Evolutionary conservation across 2,888 invertebrate species (phyloP).

Genomic region (Lasioglossum lativentre): DNA sequence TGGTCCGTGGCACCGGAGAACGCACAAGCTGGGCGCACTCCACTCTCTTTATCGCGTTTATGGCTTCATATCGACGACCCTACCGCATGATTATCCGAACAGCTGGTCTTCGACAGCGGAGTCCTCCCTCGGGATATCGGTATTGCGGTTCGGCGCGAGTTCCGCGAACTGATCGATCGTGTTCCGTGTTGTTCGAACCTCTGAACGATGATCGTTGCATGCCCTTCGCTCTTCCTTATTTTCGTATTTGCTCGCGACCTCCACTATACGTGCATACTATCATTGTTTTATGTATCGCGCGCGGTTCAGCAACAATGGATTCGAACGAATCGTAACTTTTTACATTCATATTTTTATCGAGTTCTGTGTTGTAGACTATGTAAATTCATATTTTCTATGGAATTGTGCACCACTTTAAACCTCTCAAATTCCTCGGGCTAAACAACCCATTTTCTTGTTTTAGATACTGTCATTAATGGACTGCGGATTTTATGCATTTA

Average conservation of each 20-base stretch:
- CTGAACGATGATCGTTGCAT: not conserved
- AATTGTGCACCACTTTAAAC: too few species aligned
- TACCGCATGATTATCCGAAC: conserved; percentile 50
- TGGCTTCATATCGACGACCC: conserved; percentile 64
- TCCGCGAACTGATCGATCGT: conserved; percentile 24
- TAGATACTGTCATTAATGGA: too few species aligned
- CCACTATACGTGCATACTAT: not conserved
- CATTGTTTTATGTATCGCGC: not conserved
- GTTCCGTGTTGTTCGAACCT: not conserved
- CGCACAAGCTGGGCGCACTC: conserved; percentile 21
- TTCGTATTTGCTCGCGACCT: not conserved
- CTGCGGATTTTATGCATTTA: too few species aligned
- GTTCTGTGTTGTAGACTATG: too few species aligned
- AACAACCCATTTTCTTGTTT: too few species aligned
- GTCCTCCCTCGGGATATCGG: conserved; percentile 48
- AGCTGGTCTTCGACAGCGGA: conserved; percentile 46
- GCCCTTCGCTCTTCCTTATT: not conserved
- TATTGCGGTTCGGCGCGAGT: conserved; percentile 36
- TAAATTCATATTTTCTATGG: too few species aligned
- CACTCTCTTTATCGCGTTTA: conserved; percentile 71
- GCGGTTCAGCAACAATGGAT: not conserved
- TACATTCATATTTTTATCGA: not conserved
- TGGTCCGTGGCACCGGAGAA: conserved; percentile 48
- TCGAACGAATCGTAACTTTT: not conserved
- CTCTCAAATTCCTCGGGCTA: too few species aligned